Evolutionary conservation across 2,888 invertebrate genomes (phyloP), one percentile per base, ranked within the genome.

Genomic region (Trachelus stipa): DNA sequence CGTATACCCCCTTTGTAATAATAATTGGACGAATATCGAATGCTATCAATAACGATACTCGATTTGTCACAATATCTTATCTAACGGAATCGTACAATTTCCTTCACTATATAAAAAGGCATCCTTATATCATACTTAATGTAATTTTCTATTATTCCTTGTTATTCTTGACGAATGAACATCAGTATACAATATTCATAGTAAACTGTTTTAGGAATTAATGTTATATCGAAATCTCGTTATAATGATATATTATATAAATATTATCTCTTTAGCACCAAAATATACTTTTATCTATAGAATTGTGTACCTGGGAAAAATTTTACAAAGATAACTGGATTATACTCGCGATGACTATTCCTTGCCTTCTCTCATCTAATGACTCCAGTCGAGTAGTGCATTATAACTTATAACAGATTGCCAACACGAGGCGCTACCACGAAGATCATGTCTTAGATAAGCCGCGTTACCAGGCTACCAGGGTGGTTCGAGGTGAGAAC

Each of bases 371-470:
- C 30, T 30, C 71, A 11, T 71, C 71, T 71, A 71, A 30, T 71
- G 71, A 71, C 71, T 34, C 31, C 31, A 30, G 31, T 23, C 30
- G 30, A 30, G 30, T 33, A 31, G 71, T 23, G 11, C 15, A 30
- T 34, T 71, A 69, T 78, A 75, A 76, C 78, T 34, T 71, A 69
- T 78, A 75, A 76, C 78, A 73, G 75, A 78, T 78, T 76, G 75
- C 78, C 78, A 34, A 76, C 76, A 75, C 56, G 40, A 68, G 40
- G 68, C 68, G 74, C 78, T 75, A 78, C 75, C 76, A 73, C 73
- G 76, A 76, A 78, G 78, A 78, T 78, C 75, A 30, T 71, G 71
- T 71, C 71, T 31, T 23, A 56, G 71, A 71, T 71, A 71, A 34
- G 31, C 31, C 71, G 9, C 12, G 71, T 34, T 71, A 71, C 78